Conservation (phyloP, 2,797 vertebrate genomes). For the Hoplostethus mediterraneus region DNA sequence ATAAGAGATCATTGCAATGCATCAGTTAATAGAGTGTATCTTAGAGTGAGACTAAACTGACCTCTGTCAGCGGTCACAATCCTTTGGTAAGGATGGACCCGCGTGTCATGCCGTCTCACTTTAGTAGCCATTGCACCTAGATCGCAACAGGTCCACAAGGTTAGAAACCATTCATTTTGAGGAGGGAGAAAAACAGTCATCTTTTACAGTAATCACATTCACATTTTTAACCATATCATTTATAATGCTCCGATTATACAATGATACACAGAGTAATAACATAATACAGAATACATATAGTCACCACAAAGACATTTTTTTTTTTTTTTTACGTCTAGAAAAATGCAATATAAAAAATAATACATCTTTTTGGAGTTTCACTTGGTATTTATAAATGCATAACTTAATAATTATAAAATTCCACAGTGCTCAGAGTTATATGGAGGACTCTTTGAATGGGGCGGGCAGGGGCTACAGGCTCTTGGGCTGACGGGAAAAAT, state of each 20-base stretch:
- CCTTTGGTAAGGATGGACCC: conserved; percentile 99
- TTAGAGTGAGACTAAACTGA: conserved; percentile 94
- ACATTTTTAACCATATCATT: conserved; percentile 75
- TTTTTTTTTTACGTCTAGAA: conserved; percentile 59
- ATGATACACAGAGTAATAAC: conserved; percentile 72
- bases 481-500: conserved; percentile 67
- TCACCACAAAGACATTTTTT: conserved; percentile 46
- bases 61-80: conserved; percentile 99
- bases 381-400: conserved; percentile 76
- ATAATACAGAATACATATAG: conserved; percentile 73
- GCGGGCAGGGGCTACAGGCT: conserved; percentile 63
- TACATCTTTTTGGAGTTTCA: conserved; percentile 67
- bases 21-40: conserved; percentile 80
- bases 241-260: conserved; percentile 76
- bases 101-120: conserved; percentile 99
- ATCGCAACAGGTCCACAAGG: conserved; percentile 97
- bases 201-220: conserved; percentile 86
- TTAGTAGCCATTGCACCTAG: conserved; percentile 99
- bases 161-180: conserved; percentile 92
- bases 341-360: conserved; percentile 75
- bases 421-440: conserved; percentile 79
- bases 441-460: conserved; percentile 58
- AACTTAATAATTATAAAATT: conserved; percentile 80
- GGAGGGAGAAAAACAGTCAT: conserved; percentile 81
- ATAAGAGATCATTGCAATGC: conserved; percentile 77